Percentiles rank a stretch among this genome's conserved stretches.
Conservation (phyloP, 2,797 vertebrate species). For the Ptychadena robeensis region DNA sequence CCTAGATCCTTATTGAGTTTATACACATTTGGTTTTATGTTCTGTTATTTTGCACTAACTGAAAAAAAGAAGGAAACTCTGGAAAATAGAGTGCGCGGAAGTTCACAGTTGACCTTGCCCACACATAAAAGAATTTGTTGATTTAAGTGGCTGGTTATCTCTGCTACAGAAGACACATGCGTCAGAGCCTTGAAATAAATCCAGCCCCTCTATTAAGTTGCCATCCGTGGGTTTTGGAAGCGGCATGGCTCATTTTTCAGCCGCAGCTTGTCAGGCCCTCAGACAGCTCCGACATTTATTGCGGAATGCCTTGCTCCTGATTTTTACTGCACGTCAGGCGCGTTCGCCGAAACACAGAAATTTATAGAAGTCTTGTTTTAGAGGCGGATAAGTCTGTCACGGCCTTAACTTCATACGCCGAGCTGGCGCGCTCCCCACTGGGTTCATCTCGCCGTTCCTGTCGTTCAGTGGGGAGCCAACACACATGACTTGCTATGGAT, state of each 20-base stretch:
- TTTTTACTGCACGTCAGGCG: conserved; percentile 53
- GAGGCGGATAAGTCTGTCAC: background rate
- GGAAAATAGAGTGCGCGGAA: conserved; percentile 9
- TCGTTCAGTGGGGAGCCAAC: background rate
- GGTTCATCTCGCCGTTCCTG: background rate
- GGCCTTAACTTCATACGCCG: background rate
- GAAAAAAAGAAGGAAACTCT: background rate
- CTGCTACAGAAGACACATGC: conserved; percentile 36
- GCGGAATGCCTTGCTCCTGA: conserved; percentile 44
- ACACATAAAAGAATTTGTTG: conserved; percentile 43
- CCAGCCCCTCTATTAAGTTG: conserved; percentile 55
- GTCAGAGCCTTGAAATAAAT: conserved; percentile 51
- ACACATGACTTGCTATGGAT: background rate
- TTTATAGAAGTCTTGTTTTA: conserved; percentile 52
- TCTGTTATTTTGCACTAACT: background rate
- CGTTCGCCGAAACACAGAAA: conserved; percentile 44
- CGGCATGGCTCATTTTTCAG: conserved; percentile 46
- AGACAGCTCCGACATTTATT: conserved; percentile 57
- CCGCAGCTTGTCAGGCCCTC: conserved; percentile 34
- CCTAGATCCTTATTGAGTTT: background rate
- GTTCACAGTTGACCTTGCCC: conserved; percentile 21
- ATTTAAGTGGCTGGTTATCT: conserved; percentile 53
- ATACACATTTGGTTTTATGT: background rate
- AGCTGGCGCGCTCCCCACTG: background rate
- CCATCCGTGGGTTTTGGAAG: conserved; percentile 41